Base-by-base conservation (phyloP, 2,797 vertebrate genomes). In the Platyrinchus mystaceus region DNA sequence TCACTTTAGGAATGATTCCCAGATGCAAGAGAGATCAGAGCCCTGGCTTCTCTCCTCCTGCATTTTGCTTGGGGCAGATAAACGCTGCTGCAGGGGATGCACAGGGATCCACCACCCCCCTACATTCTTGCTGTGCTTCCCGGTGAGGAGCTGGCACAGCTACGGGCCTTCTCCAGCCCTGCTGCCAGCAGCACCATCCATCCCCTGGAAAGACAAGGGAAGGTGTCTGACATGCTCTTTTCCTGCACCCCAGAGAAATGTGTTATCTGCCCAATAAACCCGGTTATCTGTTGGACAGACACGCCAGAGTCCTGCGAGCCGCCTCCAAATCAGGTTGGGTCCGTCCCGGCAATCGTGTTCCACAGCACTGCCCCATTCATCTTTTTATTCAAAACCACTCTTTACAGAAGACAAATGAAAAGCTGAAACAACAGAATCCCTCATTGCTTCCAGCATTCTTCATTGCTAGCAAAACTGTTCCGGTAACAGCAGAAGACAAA, bases 381-480 rank as follows among this genome's bases (percentile, higher is more conserved):
- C 91, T 89, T 91, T 81, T 93, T 86, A 90, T 95, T 94, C 89
- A 96, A 88, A 95, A 82, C 56, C 64, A 79, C 67, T 79, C 93
- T 87, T 94, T 90, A 74, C 36, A 82, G 83, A 59, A 96, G 95
- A 93, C 88, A 90, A 94, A 96, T 94, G 89, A 90, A 95, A 96
- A 96, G 91, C 90, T 76, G 74, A 60, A 91, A 91, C 74, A 77
- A 85, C 67, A 94, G 86, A 95, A 94, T 88, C 89, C 68, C 74
- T 94, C 80, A 53, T 9, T 60, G 83, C 85, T 96, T 60, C 88
- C 85, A 95, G 95, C 87, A 85, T 58, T 68, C 94, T 82, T 92
- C 79, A 58, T 52, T 14, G 12, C 80, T 34, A 80, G 81, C 70
- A 93, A 97, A 95, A 91, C 52, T 73, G 60, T 73, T 88, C 70